These are phyloP conservation scores for Lophotriccus pileatus DNA, from an alignment of 2,797 vertebrate species.

Conservation along the genomic window DNA sequence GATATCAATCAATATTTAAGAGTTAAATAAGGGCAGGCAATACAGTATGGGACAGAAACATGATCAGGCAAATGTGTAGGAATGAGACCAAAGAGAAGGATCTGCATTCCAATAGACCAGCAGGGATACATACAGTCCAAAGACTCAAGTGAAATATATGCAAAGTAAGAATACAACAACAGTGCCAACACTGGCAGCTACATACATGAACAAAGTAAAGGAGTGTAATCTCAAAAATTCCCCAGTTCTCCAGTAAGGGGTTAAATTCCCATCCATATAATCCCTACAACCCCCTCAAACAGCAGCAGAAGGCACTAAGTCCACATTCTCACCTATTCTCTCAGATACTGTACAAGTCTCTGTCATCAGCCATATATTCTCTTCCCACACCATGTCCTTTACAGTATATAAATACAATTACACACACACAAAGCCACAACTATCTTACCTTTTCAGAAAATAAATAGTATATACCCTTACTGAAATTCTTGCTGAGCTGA, in stretches of 20 bases:
- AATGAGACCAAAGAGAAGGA: not conserved
- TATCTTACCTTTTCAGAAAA: not conserved
- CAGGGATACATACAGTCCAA: not conserved
- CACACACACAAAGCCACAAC: not conserved
- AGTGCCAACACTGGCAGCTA: not conserved
- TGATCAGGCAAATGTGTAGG: accelerated
- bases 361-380: not conserved
- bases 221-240: not conserved
- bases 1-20: not conserved
- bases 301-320: not conserved
- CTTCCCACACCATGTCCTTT: not conserved
- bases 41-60: not conserved
- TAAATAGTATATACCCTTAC: not conserved
- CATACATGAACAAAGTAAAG: not conserved
- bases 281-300: not conserved
- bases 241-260: not conserved
- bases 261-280: not conserved
- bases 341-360: not conserved
- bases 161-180: not conserved
- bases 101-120: not conserved
- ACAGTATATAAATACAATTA: not conserved
- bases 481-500: not conserved
- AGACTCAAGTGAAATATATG: not conserved
- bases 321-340: not conserved
- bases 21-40: not conserved